Base-by-base conservation (phyloP, 2,888 invertebrate genomes). In the Morpho deidamia region DNA sequence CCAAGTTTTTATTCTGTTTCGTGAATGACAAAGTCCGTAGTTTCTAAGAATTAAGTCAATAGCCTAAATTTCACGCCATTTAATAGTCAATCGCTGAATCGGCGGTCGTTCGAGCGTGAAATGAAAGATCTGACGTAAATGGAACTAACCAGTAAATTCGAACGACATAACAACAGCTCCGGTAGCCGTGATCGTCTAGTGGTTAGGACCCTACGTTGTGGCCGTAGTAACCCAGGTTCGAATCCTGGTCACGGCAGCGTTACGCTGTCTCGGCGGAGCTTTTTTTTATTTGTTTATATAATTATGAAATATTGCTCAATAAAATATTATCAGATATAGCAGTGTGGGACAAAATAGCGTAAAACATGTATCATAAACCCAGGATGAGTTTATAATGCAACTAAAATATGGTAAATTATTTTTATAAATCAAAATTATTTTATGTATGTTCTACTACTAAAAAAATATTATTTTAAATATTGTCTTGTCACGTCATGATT, bases 221-320 rank as follows among this genome's bases (percentile, higher is more conserved):
- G 93, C 93, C 93, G 93, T 92, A 92, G 92, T 92, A 93, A 93
- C 92, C 92, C 92, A 92, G 93, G 92, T 93, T 93, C 92, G 92
- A 93, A 92, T 93, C 93, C 92, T 84, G 83, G 82, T 82, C 83
- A 83, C 81, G 81, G 81, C 81, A 82, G 79, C 61, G 53, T 45
- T 7, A 53, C 39, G 59, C 65, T 66, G 64, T 67, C 61, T 50
- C 63, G 64, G 66, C 59, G 64, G 65, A 58, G 64, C 48, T 14
- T 42, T 45, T 56, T 64, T 60, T 60, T 61, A 12, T 34, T 46
- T 47, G 52, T 35, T 44, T 60, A 1, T 23, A 23, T 1, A 5
- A 23, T 23, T 23, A 23, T 23, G 23, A 23, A 23, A 23, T 23
- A 23, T 23, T 23, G 23, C 23, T 23, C 5, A n/a, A 1, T 23